Percentiles rank a stretch among this genome's conserved stretches.
These are phyloP conservation scores for Sitta carolinensis DNA, from an alignment of 2,797 vertebrate genomes.

Conservation along the genomic window DNA sequence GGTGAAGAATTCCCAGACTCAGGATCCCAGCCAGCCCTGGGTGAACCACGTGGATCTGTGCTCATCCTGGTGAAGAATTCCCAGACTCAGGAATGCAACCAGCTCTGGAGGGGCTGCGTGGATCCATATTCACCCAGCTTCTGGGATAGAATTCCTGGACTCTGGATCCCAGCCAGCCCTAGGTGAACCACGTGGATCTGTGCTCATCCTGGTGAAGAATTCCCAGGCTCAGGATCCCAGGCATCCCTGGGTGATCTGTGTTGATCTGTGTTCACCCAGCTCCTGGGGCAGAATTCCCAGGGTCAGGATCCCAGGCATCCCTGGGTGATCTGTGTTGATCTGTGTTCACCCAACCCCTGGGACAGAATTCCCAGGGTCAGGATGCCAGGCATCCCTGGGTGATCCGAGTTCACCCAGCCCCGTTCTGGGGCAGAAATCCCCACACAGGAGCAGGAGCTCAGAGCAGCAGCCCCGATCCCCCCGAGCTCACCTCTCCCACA, in stretches of 20 bases:
- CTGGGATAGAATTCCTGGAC: too few species aligned
- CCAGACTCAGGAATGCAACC: accelerated
- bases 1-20: too few species aligned
- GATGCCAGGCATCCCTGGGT: accelerated
- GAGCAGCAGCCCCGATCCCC: background rate
- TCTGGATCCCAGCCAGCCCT: too few species aligned
- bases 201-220: background rate
- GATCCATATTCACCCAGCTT: too few species aligned
- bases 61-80: too few species aligned
- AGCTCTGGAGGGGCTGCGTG: too few species aligned
- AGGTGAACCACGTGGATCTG: background rate
- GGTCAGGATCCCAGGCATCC: too few species aligned
- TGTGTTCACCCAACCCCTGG: background rate
- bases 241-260: background rate
- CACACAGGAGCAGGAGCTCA: accelerated
- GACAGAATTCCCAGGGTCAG: accelerated
- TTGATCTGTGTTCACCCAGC: too few species aligned
- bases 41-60: background rate
- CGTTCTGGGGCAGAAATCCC: too few species aligned
- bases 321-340: background rate
- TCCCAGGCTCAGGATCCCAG: too few species aligned
- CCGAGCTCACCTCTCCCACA: background rate
- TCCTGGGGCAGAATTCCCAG: too few species aligned
- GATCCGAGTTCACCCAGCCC: accelerated
- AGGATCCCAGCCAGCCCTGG: too few species aligned